These are phyloP conservation scores for Xylota sylvarum DNA, from an alignment of 2,888 invertebrate genomes.

Conservation along the genomic window DNA sequence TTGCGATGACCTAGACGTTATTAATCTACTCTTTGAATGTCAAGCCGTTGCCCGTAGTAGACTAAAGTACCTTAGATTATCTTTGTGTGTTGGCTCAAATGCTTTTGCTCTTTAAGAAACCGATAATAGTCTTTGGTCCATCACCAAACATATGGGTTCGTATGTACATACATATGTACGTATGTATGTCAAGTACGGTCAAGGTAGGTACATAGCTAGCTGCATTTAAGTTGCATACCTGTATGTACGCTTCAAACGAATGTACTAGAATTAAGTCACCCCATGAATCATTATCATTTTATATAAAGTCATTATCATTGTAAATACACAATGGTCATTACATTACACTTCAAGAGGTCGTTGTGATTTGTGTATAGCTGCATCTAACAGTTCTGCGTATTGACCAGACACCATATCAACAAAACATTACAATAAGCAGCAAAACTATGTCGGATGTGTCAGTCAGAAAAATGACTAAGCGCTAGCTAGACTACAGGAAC, in stretches of 20 bases:
- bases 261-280: not conserved
- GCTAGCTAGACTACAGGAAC: not conserved
- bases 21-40: too few relatives aligned
- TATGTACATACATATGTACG: too few relatives aligned
- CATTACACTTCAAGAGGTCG: not conserved
- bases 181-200: not conserved
- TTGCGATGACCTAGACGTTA: too few relatives aligned
- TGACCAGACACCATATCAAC: not conserved
- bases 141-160: too few relatives aligned
- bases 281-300: not conserved
- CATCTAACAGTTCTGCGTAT: not conserved
- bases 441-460: not conserved
- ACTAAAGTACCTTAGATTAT: too few relatives aligned
- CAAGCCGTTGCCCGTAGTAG: too few relatives aligned
- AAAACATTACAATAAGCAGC: not conserved
- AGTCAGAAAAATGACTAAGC: slow-evolving; percentile 3
- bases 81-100: too few relatives aligned
- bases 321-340: too few relatives aligned
- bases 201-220: not conserved
- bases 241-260: too few relatives aligned
- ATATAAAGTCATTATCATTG: not conserved
- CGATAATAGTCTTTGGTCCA: too few relatives aligned
- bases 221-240: too few relatives aligned
- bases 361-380: not conserved
- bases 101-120: too few relatives aligned